Evolutionary conservation across 2,797 vertebrate genomes (phyloP), one percentile per base, ranked within the genome.

Genomic region (Leucoraja ocellata): DNA sequence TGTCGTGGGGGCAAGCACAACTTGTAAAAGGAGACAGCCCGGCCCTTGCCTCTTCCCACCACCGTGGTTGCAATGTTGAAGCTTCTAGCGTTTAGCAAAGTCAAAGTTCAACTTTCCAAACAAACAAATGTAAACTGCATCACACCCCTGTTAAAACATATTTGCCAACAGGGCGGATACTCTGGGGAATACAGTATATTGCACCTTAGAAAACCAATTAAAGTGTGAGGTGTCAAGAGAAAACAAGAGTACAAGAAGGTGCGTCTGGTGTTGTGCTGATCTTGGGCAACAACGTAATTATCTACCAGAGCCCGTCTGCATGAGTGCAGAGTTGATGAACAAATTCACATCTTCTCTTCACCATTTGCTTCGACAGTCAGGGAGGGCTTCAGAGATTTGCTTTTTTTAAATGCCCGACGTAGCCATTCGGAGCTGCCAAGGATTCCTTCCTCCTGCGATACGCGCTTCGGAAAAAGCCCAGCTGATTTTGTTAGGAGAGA

Each of bases 391-490:
- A 18, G 71, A 54, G 90, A 76, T 73, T n/a, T 74, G 71, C 63
- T 68, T 65, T 73, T 0, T 39, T 76, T 25, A 46, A 28, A 23
- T 92, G 71, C 13, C 23, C 95, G 95, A 95, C 95, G 94, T 94
- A 80, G 94, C 95, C 94, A 95, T 94, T 93, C 94, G 94, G 94
- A 54, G 9, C 46, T 94, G 95, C 93, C 95, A 46, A 9, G 21
- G 65, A 25, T 0, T 97, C 97, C 86, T 95, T 95, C 93, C 96
- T 95, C 94, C 96, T 97, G 94, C 97, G 98, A 94, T 96, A 96
- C 94, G 96, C 96, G 0, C 96, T 97, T 95, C 96, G 97, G 95
- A 99, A 99, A 95, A 99, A 99, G 81, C 99, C 99, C 2, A 99
- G 97, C 99, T 99, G 96, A 7, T 93, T 32, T 28, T 1, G 16